Conservation (phyloP, 1,140 invertebrate genomes). For the Sipha flava region DNA sequence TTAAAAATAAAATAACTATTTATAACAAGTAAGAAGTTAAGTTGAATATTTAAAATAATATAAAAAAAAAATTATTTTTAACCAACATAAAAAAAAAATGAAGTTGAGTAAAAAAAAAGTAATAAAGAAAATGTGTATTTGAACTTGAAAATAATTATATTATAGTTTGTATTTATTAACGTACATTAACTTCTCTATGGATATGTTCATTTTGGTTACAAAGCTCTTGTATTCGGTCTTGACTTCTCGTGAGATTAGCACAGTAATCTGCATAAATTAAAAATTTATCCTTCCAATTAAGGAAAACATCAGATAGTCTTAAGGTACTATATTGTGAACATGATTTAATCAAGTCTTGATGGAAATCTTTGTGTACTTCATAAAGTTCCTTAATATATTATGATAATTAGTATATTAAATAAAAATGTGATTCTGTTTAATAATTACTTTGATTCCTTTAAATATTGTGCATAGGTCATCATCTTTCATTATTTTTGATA, state of each 20-base stretch:
- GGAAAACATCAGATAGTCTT: constrained; percentile 66
- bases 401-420: not conserved
- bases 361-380: constrained; percentile 76
- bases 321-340: constrained; percentile 46
- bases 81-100: too few relatives aligned
- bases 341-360: constrained; percentile 67
- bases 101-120: too few relatives aligned
- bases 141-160: too few relatives aligned
- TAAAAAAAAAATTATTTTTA: not conserved
- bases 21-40: too few relatives aligned
- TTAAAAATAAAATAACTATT: too few relatives aligned
- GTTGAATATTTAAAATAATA: not conserved
- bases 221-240: constrained; percentile 64
- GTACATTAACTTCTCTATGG: constrained; percentile 51
- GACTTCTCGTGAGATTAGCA: constrained; percentile 76
- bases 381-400: constrained; percentile 58
- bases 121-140: too few relatives aligned
- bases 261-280: constrained; percentile 94
- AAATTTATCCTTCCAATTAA: constrained; percentile 81
- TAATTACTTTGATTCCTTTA: constrained; percentile 72
- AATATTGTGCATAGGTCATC: constrained; percentile 75
- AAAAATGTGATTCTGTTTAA: not conserved
- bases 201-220: constrained; percentile 55
- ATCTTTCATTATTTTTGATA: constrained; percentile 61
- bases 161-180: constrained; percentile 36